phyloP scores from a whole-genome alignment of 2,797 vertebrate species.

The Gymnoscopelus microlampas region DNA sequence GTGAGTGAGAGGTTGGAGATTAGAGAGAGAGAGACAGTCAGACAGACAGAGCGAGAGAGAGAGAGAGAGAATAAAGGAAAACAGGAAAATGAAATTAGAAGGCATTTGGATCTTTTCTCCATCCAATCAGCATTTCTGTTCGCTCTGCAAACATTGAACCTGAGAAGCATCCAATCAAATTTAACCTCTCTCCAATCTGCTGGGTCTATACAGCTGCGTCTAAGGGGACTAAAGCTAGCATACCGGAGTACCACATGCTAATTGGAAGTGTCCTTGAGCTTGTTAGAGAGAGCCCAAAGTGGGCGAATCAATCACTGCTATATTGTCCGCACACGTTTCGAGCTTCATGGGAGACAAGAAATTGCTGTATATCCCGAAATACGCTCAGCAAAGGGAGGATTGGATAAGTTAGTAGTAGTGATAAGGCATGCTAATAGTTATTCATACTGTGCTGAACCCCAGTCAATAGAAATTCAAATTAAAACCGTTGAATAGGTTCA shows the following conservation, averaged over 20 bases:
- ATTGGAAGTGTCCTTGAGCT: constrained; percentile 72
- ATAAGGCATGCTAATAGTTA: too few relatives aligned
- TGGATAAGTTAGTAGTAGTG: not conserved
- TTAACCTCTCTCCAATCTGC: constrained; percentile 25
- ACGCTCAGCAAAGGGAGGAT: not conserved
- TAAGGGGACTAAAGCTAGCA: constrained; percentile 44
- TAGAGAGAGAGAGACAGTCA: not conserved
- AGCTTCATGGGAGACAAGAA: constrained; percentile 40
- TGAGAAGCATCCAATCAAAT: constrained; percentile 53
- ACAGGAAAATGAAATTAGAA: constrained; percentile 46
- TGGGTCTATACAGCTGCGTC: constrained; percentile 12
- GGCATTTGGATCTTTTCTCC: constrained; percentile 36
- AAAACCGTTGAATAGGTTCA: too few relatives aligned
- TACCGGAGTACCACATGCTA: constrained; percentile 55
- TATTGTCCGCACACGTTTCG: constrained; percentile 42
- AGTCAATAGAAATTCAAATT: too few relatives aligned
- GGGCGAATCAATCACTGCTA: constrained; percentile 63
- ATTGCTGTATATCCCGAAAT: not conserved
- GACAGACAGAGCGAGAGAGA: too few relatives aligned
- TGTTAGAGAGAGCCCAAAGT: constrained; percentile 47
- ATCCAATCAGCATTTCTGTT: constrained; percentile 28
- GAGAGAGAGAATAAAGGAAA: constrained; percentile 14
- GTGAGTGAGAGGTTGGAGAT: constrained; percentile 19
- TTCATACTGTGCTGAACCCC: too few relatives aligned
- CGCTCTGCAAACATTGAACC: constrained; percentile 49